Evolutionary conservation across 1,140 invertebrate genomes (phyloP), one percentile per base, ranked within the genome.

Genomic region (Belonocnema kinseyi): DNA sequence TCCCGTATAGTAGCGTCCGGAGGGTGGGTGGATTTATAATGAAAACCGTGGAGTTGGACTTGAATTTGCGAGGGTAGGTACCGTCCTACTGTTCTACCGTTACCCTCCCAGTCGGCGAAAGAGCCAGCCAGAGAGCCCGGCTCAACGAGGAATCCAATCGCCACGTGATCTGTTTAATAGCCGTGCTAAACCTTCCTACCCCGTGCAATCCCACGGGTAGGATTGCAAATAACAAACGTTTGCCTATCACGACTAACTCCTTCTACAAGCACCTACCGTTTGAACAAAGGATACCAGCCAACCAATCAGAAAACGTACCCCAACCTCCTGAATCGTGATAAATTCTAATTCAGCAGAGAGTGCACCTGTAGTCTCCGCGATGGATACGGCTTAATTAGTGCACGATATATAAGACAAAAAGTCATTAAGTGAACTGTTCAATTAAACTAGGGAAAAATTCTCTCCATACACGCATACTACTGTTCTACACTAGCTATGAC

Each of bases 11-110:
- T 73, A 77, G 75, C 46, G 53, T 75, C 74, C 74, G 72, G 46
- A 72, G 79, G 73, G 78, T 78, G 81, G 85, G 87, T 89, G 89
- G 88, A 91, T 92, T 92, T 92, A 91, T 90, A 92, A 90, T 91
- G 90, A 90, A 91, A 90, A 85, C 86, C 84, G 85, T 87, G 82
- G 87, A 91, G 87, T 90, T 88, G 84, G 88, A 89, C 82, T 88
- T 80, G 85, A 85, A 90, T 91, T 91, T 91, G 90, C 81, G 87
- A 90, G 89, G 88, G 87, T 87, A 85, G 75, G 75, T 80, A 84
- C 79, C 71, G 61, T 66, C 33, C 33, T 66, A 46, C 26, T 26
- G 26, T 40, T 16, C 12, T 16, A 66, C 56, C 72, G 79, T 71
- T 78, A 81, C 83, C 77, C 75, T 80, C 76, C 78, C 80, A 74